Percentiles rank a stretch among this genome's conserved stretches.
phyloP scores from a whole-genome alignment of 2,888 invertebrate species.

The Trypoxylon attenuatum region DNA sequence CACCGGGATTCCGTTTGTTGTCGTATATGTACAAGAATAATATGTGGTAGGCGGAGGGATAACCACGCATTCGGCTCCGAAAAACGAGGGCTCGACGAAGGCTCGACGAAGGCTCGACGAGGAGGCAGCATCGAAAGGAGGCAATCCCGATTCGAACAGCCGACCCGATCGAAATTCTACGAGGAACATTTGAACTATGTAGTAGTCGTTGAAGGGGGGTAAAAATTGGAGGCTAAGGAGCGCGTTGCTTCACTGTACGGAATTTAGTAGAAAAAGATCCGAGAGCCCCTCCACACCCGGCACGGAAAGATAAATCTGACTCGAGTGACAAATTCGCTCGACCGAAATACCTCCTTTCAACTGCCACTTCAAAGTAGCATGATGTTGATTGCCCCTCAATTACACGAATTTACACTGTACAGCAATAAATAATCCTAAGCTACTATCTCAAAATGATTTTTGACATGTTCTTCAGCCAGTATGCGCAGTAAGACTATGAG shows the following conservation, averaged over 20 bases:
- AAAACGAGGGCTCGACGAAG: background rate
- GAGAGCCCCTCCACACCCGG: too few species aligned
- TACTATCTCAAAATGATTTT: slow-evolving; percentile 1
- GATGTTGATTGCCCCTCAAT: background rate
- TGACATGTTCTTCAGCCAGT: slow-evolving; percentile 33
- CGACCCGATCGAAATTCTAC: too few species aligned
- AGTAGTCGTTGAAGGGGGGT: too few species aligned
- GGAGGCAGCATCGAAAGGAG: slow-evolving; percentile 7
- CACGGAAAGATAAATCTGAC: too few species aligned
- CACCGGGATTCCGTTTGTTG: background rate
- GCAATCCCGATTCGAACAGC: too few species aligned
- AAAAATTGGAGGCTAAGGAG: too few species aligned
- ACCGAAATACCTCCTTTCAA: too few species aligned
- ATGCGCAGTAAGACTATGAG: too few species aligned
- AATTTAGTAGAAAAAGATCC: too few species aligned
- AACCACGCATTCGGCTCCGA: background rate
- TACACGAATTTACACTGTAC: slow-evolving; percentile 14
- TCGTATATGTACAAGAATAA: background rate
- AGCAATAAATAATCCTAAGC: slow-evolving; percentile 35
- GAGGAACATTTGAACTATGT: too few species aligned
- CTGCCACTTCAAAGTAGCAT: background rate
- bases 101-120: background rate
- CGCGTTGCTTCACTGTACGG: too few species aligned
- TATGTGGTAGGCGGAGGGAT: background rate
- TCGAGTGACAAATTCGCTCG: too few species aligned